A percentile compares a stretch with the other conserved stretches of the same genome.
These are phyloP conservation scores for Bubalus kerabau DNA, from an alignment of 2,113 vertebrate species.

Conservation along the genomic window DNA sequence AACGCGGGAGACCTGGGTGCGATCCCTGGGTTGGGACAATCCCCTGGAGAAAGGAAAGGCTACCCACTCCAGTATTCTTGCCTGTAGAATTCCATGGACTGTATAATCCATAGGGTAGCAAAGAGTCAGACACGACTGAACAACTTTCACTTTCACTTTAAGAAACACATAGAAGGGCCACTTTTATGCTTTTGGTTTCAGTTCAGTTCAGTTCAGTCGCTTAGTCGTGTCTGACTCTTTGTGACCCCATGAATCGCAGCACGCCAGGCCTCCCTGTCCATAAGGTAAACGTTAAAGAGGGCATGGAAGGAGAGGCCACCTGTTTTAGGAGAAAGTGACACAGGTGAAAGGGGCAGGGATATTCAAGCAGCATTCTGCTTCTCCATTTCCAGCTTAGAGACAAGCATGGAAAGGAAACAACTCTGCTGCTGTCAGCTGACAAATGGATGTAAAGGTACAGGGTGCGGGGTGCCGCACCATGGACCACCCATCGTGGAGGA, in stretches of 20 bases:
- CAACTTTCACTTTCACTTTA: background rate
- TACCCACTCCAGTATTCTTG: background rate
- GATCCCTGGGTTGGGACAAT: background rate
- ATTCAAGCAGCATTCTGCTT: background rate
- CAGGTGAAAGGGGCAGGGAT: background rate
- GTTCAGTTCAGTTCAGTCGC: too few species aligned
- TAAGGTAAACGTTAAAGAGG: background rate
- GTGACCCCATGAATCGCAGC: too few species aligned
- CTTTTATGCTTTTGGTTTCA: background rate
- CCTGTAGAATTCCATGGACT: background rate
- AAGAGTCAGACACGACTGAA: background rate
- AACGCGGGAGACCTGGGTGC: background rate
- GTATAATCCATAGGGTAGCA: background rate
- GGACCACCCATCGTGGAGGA: too few species aligned
- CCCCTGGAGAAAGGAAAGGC: background rate
- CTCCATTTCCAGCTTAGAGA: background rate
- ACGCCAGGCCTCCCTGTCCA: too few species aligned
- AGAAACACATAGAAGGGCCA: background rate
- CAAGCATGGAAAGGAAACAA: background rate
- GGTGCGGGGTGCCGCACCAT: accelerated
- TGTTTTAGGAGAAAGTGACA: background rate
- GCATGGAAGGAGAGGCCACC: background rate
- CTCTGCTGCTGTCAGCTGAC: background rate
- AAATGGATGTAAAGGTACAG: too few species aligned
- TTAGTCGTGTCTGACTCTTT: too few species aligned